Percentiles rank a stretch among this genome's conserved stretches.
These are phyloP conservation scores for Hyppa rectilinea DNA, from an alignment of 2,888 invertebrate genomes.

Conservation along the genomic window DNA sequence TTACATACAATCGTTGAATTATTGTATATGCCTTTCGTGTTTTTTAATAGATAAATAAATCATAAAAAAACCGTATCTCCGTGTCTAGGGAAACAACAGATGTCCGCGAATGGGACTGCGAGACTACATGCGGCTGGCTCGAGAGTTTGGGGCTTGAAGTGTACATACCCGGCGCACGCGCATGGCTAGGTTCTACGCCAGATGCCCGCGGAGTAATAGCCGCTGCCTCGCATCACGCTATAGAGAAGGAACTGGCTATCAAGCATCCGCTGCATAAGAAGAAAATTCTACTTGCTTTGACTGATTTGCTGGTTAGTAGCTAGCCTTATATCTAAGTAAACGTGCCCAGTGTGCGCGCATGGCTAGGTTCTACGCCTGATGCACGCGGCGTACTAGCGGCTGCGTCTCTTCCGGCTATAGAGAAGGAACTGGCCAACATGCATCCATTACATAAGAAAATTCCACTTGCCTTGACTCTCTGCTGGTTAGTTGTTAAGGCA, in stretches of 20 bases:
- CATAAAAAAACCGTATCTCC: background rate
- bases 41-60: background rate
- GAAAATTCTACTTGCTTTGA: constrained; percentile 95
- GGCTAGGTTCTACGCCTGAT: constrained; percentile 94
- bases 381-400: constrained; percentile 92
- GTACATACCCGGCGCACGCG: constrained; percentile 94
- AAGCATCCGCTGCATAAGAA: constrained; percentile 97
- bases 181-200: constrained; percentile 95
- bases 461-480: constrained; percentile 92
- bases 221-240: constrained; percentile 94
- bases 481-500: too few relatives aligned
- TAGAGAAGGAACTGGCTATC: constrained; percentile 97
- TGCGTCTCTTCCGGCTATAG: constrained; percentile 95
- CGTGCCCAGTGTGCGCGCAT: constrained; percentile 94
- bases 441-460: constrained; percentile 97
- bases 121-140: constrained; percentile 96
- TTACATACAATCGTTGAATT: too few relatives aligned
- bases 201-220: constrained; percentile 92
- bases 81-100: constrained; percentile 91
- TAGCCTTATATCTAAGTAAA: constrained; percentile 93
- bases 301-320: constrained; percentile 89
- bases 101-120: constrained; percentile 95
- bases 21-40: background rate
- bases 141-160: constrained; percentile 94
- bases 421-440: constrained; percentile 96